These are phyloP conservation scores for Dioctria linearis DNA, from an alignment of 2,888 invertebrate species.

Conservation along the genomic window DNA sequence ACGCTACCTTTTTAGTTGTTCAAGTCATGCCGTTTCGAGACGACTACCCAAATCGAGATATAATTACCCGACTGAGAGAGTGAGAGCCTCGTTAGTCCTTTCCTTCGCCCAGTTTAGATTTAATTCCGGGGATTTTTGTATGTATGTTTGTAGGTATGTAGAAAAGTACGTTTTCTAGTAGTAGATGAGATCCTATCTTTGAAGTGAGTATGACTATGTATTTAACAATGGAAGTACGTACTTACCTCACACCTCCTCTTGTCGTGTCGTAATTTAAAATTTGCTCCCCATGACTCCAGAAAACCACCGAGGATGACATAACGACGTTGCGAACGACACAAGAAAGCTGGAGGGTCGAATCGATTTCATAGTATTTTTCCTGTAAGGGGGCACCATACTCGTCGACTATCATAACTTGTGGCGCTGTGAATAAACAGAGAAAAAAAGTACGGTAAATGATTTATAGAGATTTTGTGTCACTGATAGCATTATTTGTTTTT, in stretches of 20 bases:
- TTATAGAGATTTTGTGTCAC: constrained; percentile 42
- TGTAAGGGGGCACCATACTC: constrained; percentile 73
- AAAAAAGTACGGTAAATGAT: constrained; percentile 23
- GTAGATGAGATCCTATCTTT: no score
- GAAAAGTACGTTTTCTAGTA: no score
- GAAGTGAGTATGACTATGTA: no score
- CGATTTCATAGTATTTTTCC: constrained; percentile 74
- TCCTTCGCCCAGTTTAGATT: no score
- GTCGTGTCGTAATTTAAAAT: constrained; percentile 73
- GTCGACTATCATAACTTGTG: constrained; percentile 74
- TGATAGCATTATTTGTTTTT: constrained; percentile 41
- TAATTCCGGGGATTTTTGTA: no score
- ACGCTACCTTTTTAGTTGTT: neutral
- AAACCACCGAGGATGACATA: constrained; percentile 73
- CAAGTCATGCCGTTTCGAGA: neutral
- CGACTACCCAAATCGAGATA: constrained; percentile 4
- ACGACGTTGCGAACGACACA: constrained; percentile 74
- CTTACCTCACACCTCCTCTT: constrained; percentile 73
- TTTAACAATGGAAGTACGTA: neutral
- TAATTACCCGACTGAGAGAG: neutral
- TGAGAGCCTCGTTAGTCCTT: no score
- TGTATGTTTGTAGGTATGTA: no score
- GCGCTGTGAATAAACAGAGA: constrained; percentile 68
- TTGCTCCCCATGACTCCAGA: constrained; percentile 73
- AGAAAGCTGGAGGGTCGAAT: constrained; percentile 74